phyloP scores from a whole-genome alignment of 2,113 vertebrate species.

The Nyctibius bracteatus region DNA sequence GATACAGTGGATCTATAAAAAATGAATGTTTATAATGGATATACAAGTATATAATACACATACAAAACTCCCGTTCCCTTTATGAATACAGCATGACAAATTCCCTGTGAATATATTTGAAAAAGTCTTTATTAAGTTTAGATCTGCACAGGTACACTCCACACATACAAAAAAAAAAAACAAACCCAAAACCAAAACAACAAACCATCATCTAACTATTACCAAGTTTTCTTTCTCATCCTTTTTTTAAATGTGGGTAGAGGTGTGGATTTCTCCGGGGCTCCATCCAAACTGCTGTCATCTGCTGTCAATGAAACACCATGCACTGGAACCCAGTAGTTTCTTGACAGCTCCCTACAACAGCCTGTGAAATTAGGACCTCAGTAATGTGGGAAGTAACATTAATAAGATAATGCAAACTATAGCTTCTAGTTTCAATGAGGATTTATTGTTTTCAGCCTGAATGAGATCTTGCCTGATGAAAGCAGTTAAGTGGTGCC shows the following conservation, averaged over 20 bases:
- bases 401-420: not conserved
- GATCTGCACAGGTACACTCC: not conserved
- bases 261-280: not conserved
- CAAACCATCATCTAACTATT: not conserved
- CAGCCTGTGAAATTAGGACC: not conserved
- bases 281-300: not conserved
- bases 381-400: not conserved
- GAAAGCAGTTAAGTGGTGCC: not conserved
- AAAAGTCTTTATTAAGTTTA: not conserved
- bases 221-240: not conserved
- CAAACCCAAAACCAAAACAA: too few relatives aligned
- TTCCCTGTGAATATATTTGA: not conserved
- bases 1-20: rapidly evolving
- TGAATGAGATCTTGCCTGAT: not conserved
- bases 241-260: not conserved
- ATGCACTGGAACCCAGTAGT: not conserved
- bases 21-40: not conserved
- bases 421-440: not conserved
- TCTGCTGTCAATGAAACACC: not conserved
- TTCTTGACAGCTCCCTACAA: not conserved
- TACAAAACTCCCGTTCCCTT: not conserved
- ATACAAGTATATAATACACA: not conserved
- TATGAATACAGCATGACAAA: not conserved
- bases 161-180: not conserved
- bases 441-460: not conserved